Percentiles rank a stretch among this genome's conserved stretches.
Evolutionary conservation across 1,140 invertebrate species (phyloP).

Genomic region (Daktulosphaira vitifoliae): DNA sequence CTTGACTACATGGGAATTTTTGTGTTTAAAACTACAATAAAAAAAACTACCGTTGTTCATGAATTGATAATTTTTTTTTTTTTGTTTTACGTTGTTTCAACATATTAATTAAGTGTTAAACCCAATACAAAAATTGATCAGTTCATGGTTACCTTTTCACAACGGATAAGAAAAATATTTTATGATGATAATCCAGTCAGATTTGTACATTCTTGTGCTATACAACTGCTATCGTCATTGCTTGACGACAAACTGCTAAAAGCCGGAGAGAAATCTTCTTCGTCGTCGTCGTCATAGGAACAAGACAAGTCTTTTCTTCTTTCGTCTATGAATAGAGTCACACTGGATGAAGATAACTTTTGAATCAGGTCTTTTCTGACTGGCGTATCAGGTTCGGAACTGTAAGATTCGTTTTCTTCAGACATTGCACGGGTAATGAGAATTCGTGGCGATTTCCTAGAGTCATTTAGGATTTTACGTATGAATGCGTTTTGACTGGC

Average conservation of each 20-base stretch:
- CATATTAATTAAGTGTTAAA: too few species aligned
- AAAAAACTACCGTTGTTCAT: too few species aligned
- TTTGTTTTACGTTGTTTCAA: too few species aligned
- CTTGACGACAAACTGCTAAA: conserved; percentile 9
- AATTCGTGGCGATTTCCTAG: conserved; percentile 51
- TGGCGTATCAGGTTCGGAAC: conserved; percentile 41
- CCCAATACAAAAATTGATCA: too few species aligned
- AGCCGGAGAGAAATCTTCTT: not conserved
- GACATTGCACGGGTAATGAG: conserved; percentile 61
- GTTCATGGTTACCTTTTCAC: too few species aligned
- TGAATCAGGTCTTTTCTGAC: conserved; percentile 45
- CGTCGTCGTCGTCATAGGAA: not conserved
- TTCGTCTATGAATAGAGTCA: conserved; percentile 44
- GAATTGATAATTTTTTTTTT: too few species aligned
- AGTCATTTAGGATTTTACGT: conserved; percentile 33
- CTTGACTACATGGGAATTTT: too few species aligned
- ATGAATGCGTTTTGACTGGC: not conserved
- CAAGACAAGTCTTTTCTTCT: not conserved
- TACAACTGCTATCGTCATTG: not conserved
- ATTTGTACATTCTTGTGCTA: too few species aligned
- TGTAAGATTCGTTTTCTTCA: conserved; percentile 54
- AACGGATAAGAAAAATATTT: too few species aligned
- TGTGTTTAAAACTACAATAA: too few species aligned
- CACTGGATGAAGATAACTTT: conserved; percentile 50
- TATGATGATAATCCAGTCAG: too few species aligned